phyloP scores from a whole-genome alignment of 2,888 invertebrate genomes.

The Lepeophtheirus nordmannii region DNA sequence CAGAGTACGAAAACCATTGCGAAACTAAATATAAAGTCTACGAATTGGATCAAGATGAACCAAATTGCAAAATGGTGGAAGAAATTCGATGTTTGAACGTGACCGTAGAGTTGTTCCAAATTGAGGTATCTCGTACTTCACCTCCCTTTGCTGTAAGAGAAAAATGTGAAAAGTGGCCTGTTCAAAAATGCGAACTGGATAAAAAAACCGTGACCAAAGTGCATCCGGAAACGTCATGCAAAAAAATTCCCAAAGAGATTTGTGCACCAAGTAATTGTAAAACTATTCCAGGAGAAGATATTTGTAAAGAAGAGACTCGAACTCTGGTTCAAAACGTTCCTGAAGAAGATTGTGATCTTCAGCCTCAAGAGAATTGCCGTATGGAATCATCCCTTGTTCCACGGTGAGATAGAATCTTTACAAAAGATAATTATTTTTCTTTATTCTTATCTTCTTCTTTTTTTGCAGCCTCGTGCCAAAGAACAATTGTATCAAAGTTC shows the following conservation, averaged over 20 bases:
- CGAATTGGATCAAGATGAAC: conserved; percentile 10
- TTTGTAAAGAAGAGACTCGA: no score
- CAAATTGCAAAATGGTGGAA: background rate
- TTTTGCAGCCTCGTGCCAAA: no score
- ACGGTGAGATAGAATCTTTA: no score
- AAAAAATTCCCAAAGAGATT: conserved; percentile 2
- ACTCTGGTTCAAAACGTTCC: no score
- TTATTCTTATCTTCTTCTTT: no score
- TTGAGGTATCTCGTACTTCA: background rate
- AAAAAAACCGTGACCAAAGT: background rate
- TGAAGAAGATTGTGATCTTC: background rate
- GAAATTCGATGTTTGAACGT: background rate
- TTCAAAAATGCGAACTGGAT: no score
- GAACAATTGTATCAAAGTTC: no score
- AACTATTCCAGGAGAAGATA: background rate
- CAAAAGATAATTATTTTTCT: no score
- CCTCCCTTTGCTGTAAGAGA: background rate
- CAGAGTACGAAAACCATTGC: no score
- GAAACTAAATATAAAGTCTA: background rate
- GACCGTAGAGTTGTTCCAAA: background rate
- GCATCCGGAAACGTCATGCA: conserved; percentile 4
- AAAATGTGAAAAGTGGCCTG: no score
- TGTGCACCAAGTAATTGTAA: conserved; percentile 8
- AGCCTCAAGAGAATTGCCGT: no score
- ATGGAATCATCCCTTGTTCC: no score